phyloP scores from a whole-genome alignment of 2,113 vertebrate species.

The Platanista minor region DNA sequence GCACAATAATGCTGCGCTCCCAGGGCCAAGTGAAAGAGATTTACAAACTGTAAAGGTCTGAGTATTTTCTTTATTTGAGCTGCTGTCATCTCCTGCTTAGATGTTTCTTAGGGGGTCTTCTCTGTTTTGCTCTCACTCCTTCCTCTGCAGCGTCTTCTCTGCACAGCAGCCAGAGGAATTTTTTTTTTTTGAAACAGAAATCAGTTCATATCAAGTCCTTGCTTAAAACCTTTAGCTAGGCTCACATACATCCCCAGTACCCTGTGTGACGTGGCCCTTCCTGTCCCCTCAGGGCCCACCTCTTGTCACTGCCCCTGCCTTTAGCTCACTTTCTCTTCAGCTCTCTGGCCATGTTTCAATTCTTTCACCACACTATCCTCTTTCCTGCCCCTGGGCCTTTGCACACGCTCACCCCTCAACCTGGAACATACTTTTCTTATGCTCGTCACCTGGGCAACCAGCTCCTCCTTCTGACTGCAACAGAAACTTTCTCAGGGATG shows the following conservation, averaged over 20 bases:
- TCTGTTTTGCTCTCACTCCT: background rate
- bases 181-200: background rate
- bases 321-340: background rate
- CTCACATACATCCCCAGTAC: background rate
- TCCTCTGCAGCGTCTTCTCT: background rate
- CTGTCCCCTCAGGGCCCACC: background rate
- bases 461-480: background rate
- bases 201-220: background rate
- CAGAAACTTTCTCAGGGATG: background rate
- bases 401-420: background rate
- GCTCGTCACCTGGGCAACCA: background rate
- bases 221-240: background rate
- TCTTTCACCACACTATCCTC: background rate
- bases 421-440: background rate
- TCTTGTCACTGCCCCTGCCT: background rate
- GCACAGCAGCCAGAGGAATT: background rate
- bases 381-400: constrained; percentile 12
- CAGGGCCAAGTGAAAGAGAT: background rate
- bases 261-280: background rate
- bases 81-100: background rate
- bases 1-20: background rate
- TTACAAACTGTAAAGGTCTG: background rate
- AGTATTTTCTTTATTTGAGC: background rate
- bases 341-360: background rate
- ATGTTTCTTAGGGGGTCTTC: background rate